Conservation (phyloP, 2,113 vertebrate species). For the Toxotes chatareus region DNA sequence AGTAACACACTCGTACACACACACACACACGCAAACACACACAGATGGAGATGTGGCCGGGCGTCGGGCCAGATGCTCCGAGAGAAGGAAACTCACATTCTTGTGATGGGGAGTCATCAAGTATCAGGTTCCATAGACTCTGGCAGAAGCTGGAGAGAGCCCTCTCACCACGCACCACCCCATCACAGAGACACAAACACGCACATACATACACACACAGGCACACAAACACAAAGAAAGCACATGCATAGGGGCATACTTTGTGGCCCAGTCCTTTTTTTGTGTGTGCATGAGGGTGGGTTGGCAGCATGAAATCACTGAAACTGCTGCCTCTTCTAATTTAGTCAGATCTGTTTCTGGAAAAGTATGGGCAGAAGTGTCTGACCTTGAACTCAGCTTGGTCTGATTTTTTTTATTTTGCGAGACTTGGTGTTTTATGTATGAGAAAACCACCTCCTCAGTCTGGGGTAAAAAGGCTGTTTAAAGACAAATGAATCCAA, state of each 20-base stretch:
- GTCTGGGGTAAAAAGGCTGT: not conserved
- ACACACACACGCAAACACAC: constrained; percentile 62
- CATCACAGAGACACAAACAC: constrained; percentile 20
- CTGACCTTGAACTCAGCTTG: constrained; percentile 14
- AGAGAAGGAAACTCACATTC: constrained; percentile 97
- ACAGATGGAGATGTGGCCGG: constrained; percentile 93
- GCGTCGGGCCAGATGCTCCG: constrained; percentile 81
- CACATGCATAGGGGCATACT: constrained; percentile 29
- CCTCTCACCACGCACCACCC: constrained; percentile 66
- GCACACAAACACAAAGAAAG: constrained; percentile 26
- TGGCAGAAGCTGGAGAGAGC: constrained; percentile 85
- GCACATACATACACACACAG: constrained; percentile 27
- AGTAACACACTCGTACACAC: constrained; percentile 67
- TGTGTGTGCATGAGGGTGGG: constrained; percentile 30
- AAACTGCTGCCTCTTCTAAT: constrained; percentile 35
- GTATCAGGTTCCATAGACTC: constrained; percentile 98
- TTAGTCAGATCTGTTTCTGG: constrained; percentile 5
- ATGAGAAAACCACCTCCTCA: not conserved
- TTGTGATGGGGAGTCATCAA: constrained; percentile 97
- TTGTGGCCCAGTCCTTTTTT: constrained; percentile 23
- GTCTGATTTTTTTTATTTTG: constrained; percentile 30
- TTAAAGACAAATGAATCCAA: not conserved
- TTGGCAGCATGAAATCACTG: constrained; percentile 18
- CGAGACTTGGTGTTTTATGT: not conserved
- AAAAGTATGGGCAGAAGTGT: not conserved